Evolutionary conservation across 2,888 invertebrate species (phyloP), one percentile per base, ranked within the genome.

Genomic region (Melinopterus prodromus): DNA sequence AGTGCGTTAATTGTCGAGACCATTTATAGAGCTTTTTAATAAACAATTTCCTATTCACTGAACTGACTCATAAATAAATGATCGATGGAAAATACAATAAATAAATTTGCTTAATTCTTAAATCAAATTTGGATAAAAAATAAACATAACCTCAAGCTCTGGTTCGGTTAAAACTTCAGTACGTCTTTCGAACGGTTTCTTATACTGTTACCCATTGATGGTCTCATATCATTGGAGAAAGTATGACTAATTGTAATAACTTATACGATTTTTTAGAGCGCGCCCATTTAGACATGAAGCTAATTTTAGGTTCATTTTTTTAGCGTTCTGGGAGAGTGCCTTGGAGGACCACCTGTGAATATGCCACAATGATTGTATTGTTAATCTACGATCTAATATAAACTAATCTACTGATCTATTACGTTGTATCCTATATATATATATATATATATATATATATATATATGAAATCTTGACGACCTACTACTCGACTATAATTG

Each of bases 221-320:
- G 53, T 9, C 53, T 53, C 9, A 53, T 53, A 12, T 53, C 53
- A 12, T 53, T 53, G 53, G 53, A 53, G 53, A 53, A 53, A 53
- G 53, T 53, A 53, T 53, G 53, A 53, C 53, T 53, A 53, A 53
- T 53, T 53, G 53, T 53, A 53, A 53, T 53, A 12, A 53, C 53
- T 53, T 53, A 53, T 53, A 53, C 53, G 53, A 53, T 53, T 53
- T 53, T 53, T 53, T 53, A 53, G 53, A 53, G 53, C 53, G 53
- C 5, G 53, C 9, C 53, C 12, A 12, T 53, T 9, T 53, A 53
- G 53, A 53, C 53, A 7, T 53, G 53, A 4, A 53, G 12, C 12
- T 53, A 26, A 53, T 53, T 53, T 53, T 53, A 53, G 53, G 53
- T 53, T 53, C 9, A 9, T 53, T 53, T 53, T 53, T 53, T 9